phyloP scores from a whole-genome alignment of 2,888 invertebrate genomes.

The Scelioninae gen. 2 region DNA sequence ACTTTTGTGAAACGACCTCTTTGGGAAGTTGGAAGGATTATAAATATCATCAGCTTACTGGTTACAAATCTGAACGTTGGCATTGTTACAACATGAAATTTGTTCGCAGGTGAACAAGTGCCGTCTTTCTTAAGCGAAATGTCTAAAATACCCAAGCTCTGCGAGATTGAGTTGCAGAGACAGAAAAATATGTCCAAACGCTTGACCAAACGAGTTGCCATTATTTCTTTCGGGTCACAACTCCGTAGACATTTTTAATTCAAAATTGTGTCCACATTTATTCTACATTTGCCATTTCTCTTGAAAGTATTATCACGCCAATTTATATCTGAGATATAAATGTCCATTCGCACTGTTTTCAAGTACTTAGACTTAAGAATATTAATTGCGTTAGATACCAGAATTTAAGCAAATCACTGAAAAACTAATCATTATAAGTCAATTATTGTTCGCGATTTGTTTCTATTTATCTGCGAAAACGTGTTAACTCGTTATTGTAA shows the following conservation, averaged over 20 bases:
- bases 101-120: neutral
- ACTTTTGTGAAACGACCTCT: constrained; percentile 7
- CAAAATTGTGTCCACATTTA: no score
- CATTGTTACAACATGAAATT: constrained; percentile 36
- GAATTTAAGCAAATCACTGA: no score
- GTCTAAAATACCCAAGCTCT: neutral
- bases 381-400: no score
- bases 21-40: constrained; percentile 3
- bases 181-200: neutral
- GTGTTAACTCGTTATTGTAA: neutral
- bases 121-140: constrained; percentile 2
- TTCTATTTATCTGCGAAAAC: neutral
- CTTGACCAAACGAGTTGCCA: neutral
- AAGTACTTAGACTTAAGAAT: no score
- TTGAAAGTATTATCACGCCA: no score
- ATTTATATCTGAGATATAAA: no score
- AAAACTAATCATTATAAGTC: no score
- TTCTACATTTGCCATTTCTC: no score
- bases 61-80: constrained; percentile 26
- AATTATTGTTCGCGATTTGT: no score
- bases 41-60: constrained; percentile 17
- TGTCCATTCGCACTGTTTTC: no score
- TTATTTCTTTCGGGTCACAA: neutral
- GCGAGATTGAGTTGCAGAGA: no score
- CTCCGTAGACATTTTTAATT: no score